Conservation (phyloP, 1,140 invertebrate genomes). For the Daktulosphaira vitifoliae region DNA sequence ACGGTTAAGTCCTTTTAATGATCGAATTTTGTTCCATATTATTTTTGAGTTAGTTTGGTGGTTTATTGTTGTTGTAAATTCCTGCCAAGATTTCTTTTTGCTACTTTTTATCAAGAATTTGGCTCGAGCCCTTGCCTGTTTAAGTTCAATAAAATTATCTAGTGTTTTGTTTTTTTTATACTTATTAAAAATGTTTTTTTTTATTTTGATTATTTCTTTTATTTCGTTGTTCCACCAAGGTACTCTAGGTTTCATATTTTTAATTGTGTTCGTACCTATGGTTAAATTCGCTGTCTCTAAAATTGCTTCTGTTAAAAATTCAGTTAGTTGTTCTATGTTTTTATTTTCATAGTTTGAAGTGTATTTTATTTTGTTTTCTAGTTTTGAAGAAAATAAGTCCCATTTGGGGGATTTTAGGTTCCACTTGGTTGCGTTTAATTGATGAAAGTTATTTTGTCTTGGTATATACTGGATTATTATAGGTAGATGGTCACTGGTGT, state of each 20-base stretch:
- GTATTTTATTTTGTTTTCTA: neutral
- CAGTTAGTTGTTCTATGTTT: neutral
- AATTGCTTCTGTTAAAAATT: neutral
- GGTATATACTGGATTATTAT: neutral
- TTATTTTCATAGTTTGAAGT: neutral
- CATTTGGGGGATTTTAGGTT: neutral
- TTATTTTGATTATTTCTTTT: neutral
- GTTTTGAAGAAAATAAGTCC: neutral
- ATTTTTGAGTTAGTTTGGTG: neutral
- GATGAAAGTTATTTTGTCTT: neutral
- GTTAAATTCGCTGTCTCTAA: neutral
- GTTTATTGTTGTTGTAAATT: neutral
- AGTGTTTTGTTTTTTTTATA: neutral
- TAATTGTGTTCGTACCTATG: neutral
- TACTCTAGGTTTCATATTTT: neutral
- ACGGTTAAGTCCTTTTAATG: neutral
- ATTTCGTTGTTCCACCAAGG: neutral
- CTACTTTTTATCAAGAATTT: constrained; percentile 2
- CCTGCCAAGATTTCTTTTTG: neutral
- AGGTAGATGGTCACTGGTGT: neutral
- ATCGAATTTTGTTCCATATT: too few species aligned
- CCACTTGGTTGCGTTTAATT: neutral
- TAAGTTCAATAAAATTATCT: neutral
- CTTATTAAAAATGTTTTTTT: neutral
- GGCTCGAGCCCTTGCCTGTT: constrained; percentile 3